A percentile compares a stretch with the other conserved stretches of the same genome.
Evolutionary conservation across 2,888 invertebrate genomes (phyloP).

Genomic region (Dermolepida albohirtum): DNA sequence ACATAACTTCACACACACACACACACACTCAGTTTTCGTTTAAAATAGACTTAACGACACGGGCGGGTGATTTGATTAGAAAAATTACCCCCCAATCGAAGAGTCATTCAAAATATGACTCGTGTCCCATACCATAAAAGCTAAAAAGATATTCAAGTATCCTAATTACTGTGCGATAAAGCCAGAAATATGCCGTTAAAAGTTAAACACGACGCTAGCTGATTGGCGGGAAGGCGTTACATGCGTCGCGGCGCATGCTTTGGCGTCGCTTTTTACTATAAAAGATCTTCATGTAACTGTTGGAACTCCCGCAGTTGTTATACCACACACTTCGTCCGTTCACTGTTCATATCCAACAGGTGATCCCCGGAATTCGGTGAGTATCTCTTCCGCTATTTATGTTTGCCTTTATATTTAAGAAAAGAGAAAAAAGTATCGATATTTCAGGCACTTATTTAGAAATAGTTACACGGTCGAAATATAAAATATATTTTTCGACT

Average conservation of each 20-base stretch:
- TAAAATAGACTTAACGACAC: no score
- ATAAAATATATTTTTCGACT: no score
- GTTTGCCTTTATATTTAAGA: no score
- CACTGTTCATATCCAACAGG: slow-evolving; percentile 36
- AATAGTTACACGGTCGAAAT: no score
- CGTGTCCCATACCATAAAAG: slow-evolving; percentile 4
- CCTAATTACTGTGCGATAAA: slow-evolving; percentile 27
- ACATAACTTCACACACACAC: no score
- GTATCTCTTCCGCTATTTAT: slow-evolving; percentile 2
- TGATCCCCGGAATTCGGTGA: slow-evolving; percentile 17
- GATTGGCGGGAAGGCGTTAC: slow-evolving; percentile 57
- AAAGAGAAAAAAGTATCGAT: no score
- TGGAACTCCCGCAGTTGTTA: slow-evolving; percentile 62
- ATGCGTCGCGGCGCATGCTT: slow-evolving; percentile 66
- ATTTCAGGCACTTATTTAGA: no score
- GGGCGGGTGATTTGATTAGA: no score
- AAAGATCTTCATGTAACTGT: slow-evolving; percentile 65
- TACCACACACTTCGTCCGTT: slow-evolving; percentile 13
- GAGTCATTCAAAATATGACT: slow-evolving; percentile 6
- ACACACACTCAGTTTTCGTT: no score
- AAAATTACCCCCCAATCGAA: slow-evolving; percentile 11
- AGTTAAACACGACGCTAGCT: slow-evolving; percentile 30
- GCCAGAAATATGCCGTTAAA: slow-evolving; percentile 29
- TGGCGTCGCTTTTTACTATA: slow-evolving; percentile 61
- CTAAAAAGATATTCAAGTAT: slow-evolving; percentile 7